Percentiles rank a stretch among this genome's conserved stretches.
Evolutionary conservation across 2,888 invertebrate genomes (phyloP).

Genomic region (Trissoscelio sp.): DNA sequence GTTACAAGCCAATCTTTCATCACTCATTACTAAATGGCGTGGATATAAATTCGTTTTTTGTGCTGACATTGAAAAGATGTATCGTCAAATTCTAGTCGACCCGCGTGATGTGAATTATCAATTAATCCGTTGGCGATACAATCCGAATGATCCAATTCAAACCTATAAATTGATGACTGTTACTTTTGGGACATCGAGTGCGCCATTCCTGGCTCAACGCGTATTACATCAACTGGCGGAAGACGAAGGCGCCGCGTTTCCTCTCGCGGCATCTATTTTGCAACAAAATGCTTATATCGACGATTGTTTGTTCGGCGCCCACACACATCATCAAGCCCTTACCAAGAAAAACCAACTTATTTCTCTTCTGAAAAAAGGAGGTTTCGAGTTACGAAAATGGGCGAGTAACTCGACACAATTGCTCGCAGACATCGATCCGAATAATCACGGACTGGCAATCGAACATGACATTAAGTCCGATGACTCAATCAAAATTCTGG

Average conservation of each 20-base stretch:
- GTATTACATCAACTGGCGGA: neutral
- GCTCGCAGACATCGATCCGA: neutral
- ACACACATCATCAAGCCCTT: no score
- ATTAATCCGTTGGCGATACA: neutral
- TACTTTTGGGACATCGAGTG: neutral
- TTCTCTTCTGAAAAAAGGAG: neutral
- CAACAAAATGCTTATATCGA: neutral
- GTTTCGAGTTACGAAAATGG: neutral
- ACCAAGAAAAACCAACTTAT: neutral
- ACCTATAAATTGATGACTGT: neutral
- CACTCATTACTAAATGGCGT: neutral
- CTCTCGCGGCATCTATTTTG: neutral
- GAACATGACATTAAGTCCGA: neutral
- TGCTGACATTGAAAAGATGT: neutral
- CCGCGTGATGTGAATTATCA: neutral
- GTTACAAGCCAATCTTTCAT: neutral
- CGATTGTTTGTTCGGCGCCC: neutral
- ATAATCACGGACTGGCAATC: neutral
- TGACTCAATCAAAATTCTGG: conserved; percentile 7
- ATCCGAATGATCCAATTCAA: neutral
- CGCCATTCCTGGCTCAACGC: neutral
- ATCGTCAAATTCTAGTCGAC: neutral
- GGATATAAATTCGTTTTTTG: neutral
- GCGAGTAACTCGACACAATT: neutral
- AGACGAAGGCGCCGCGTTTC: neutral